A percentile compares a stretch with the other conserved stretches of the same genome.
phyloP scores from a whole-genome alignment of 2,113 vertebrate species.

The Xiphophorus couchianus region DNA sequence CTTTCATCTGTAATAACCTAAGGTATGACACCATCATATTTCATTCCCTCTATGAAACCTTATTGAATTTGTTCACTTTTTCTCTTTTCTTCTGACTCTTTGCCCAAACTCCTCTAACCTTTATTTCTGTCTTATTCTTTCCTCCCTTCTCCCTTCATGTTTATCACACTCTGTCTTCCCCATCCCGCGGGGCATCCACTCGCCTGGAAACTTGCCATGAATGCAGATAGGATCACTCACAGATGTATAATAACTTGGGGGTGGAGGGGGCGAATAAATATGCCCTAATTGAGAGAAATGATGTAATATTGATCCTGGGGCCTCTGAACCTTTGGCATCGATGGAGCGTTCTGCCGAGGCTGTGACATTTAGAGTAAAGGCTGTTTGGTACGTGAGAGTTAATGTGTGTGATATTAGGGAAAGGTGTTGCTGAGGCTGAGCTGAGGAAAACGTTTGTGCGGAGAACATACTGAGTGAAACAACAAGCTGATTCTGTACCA shows the following conservation, averaged over 20 bases:
- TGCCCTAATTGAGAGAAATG: constrained; percentile 75
- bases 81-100: constrained; percentile 31
- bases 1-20: constrained; percentile 74
- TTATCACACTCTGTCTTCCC: constrained; percentile 36
- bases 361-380: constrained; percentile 74
- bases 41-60: constrained; percentile 69
- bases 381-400: constrained; percentile 28
- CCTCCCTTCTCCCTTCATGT: constrained; percentile 38
- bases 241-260: constrained; percentile 68
- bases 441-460: constrained; percentile 6
- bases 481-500: neutral
- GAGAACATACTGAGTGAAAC: constrained; percentile 20
- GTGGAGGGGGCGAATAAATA: constrained; percentile 72
- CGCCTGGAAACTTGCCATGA: constrained; percentile 52
- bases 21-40: constrained; percentile 66
- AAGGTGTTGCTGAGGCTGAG: constrained; percentile 22
- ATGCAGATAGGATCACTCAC: constrained; percentile 64
- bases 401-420: constrained; percentile 9
- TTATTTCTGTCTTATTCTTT: constrained; percentile 31
- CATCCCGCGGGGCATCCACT: constrained; percentile 27
- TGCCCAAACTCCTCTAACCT: constrained; percentile 30
- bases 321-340: constrained; percentile 65
- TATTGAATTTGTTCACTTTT: constrained; percentile 53
- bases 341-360: constrained; percentile 49
- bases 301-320: constrained; percentile 72